Conservation (phyloP, 2,113 vertebrate genomes). For the Tinamus guttatus region DNA sequence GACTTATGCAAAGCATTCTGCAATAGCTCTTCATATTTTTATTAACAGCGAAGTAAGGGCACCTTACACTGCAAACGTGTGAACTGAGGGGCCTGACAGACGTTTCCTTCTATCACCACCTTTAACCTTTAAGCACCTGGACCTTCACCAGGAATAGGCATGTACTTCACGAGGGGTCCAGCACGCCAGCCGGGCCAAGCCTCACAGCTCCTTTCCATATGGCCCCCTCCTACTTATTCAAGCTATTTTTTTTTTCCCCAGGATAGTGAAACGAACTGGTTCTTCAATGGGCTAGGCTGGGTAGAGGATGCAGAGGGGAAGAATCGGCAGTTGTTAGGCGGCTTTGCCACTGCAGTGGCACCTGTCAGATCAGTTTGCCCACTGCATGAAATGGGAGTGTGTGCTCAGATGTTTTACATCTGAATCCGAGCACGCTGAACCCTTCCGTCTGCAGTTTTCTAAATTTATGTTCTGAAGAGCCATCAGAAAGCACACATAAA, state of each 20-base stretch:
- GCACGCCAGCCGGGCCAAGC: fast-evolving
- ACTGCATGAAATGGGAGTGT: fast-evolving
- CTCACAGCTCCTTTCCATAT: background rate
- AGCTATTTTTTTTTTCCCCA: background rate
- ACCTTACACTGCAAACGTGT: background rate
- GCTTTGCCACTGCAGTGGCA: background rate
- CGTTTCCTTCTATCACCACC: background rate
- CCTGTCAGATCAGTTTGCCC: background rate
- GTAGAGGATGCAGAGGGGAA: background rate
- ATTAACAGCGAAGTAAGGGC: background rate
- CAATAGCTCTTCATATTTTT: background rate
- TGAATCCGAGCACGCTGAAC: fast-evolving
- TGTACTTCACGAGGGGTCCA: background rate
- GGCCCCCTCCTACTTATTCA: background rate
- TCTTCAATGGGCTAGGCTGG: background rate
- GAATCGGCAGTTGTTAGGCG: background rate
- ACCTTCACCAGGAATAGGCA: fast-evolving
- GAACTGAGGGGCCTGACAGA: background rate
- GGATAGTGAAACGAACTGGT: background rate
- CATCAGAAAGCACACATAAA: background rate
- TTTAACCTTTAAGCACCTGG: background rate
- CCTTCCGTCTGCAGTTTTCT: background rate
- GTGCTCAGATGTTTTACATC: fast-evolving
- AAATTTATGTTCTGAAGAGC: background rate
- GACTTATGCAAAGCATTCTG: background rate